These are phyloP conservation scores for Trachelus tabidus DNA, from an alignment of 2,888 invertebrate genomes.

Conservation along the genomic window DNA sequence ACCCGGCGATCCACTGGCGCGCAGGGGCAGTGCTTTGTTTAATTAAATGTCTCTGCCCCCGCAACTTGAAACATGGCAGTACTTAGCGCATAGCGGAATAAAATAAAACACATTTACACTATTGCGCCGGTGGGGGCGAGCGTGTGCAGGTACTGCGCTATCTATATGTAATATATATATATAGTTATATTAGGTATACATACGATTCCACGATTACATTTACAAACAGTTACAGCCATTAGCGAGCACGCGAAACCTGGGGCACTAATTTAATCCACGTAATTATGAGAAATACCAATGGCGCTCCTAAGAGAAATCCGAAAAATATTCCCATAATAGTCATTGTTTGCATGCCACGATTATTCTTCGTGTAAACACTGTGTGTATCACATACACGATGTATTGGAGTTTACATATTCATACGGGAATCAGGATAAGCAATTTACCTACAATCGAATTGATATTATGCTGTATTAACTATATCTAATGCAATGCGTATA, in stretches of 20 bases:
- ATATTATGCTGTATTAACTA: neutral
- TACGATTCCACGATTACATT: constrained; percentile 43
- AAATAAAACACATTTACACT: constrained; percentile 4
- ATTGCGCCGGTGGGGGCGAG: neutral
- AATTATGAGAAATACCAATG: constrained; percentile 37
- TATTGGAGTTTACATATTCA: neutral
- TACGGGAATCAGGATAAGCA: neutral
- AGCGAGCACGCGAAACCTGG: constrained; percentile 47
- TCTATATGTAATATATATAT: constrained; percentile 10
- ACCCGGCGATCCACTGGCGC: neutral
- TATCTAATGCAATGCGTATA: neutral
- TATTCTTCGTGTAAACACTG: neutral
- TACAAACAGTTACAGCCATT: constrained; percentile 50
- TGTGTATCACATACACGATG: neutral
- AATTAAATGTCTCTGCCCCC: neutral
- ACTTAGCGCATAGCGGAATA: constrained; percentile 5
- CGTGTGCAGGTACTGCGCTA: constrained; percentile 8
- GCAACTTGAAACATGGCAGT: neutral
- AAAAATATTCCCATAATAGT: neutral
- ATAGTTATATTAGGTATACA: constrained; percentile 6
- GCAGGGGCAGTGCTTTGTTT: neutral
- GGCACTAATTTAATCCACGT: constrained; percentile 49
- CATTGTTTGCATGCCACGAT: neutral
- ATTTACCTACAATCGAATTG: neutral
- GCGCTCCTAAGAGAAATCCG: constrained; percentile 19